Conservation (phyloP, 1,140 invertebrate species). For the Anoplophora glabripennis region DNA sequence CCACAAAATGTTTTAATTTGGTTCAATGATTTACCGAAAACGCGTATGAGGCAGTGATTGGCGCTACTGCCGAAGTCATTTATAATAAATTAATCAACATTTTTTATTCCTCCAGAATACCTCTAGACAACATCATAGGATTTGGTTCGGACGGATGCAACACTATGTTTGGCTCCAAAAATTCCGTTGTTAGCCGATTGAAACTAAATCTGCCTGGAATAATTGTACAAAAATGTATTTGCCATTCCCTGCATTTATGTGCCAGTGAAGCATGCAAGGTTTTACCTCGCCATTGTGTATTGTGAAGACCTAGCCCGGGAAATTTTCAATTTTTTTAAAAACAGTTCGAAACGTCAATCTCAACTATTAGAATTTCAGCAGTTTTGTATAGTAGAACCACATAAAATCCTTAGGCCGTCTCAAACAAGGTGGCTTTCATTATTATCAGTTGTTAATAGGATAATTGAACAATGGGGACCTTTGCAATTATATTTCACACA, state of each 20-base stretch:
- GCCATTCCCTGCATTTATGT: conserved; percentile 44
- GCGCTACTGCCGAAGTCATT: conserved; percentile 5
- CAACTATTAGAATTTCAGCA: conserved; percentile 31
- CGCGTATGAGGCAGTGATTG: neutral
- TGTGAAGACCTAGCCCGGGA: conserved; percentile 41
- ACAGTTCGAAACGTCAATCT: conserved; percentile 6
- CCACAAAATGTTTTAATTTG: neutral
- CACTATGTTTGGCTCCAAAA: conserved; percentile 21
- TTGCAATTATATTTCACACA: conserved; percentile 16
- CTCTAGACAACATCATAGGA: conserved; percentile 11
- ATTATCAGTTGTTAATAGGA: conserved; percentile 14
- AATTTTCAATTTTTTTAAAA: conserved; percentile 27
- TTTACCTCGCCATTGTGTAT: conserved; percentile 34
- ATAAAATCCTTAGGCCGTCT: conserved; percentile 27
- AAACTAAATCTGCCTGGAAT: conserved; percentile 35
- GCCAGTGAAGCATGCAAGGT: conserved; percentile 45
- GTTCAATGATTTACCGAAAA: neutral
- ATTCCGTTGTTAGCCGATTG: conserved; percentile 9
- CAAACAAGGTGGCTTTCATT: conserved; percentile 29
- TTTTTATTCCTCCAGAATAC: conserved; percentile 10
- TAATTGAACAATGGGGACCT: conserved; percentile 21
- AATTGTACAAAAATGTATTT: conserved; percentile 45
- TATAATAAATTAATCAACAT: conserved; percentile 4
- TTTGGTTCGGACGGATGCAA: conserved; percentile 22
- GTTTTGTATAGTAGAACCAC: conserved; percentile 34